Conservation (phyloP, 2,888 invertebrate genomes). For the Lochmaea crataegi region DNA sequence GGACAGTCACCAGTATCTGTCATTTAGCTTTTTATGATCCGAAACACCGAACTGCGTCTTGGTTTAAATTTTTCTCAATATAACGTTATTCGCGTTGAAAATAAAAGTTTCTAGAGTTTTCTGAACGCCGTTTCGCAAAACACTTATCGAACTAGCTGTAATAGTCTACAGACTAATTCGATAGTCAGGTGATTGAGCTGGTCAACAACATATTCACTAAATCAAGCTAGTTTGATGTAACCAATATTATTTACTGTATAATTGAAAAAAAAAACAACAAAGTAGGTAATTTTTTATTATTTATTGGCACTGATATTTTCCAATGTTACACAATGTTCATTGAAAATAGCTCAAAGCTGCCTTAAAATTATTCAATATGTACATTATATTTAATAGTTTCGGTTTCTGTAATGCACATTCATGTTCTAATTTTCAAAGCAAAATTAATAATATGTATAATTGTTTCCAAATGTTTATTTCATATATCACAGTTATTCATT, state of each 20-base stretch:
- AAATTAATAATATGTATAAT: not conserved
- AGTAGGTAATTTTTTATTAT: constrained; percentile 13
- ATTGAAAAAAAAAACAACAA: constrained; percentile 3
- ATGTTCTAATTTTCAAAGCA: not conserved
- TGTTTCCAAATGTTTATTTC: constrained; percentile 1
- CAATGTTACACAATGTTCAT: constrained; percentile 21
- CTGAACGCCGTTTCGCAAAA: too few relatives aligned
- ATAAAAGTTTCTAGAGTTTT: too few relatives aligned
- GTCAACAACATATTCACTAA: too few relatives aligned
- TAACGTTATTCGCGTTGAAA: too few relatives aligned
- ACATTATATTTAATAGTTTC: constrained; percentile 4
- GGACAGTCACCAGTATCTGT: too few relatives aligned
- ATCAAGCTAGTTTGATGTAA: not conserved
- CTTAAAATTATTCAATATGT: constrained; percentile 12
- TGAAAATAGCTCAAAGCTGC: constrained; percentile 20
- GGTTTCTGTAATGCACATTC: not conserved
- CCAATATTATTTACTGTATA: not conserved
- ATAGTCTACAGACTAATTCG: too few relatives aligned
- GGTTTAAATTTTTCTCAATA: too few relatives aligned
- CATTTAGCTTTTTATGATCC: too few relatives aligned
- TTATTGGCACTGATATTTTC: constrained; percentile 23
- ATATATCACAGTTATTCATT: constrained; percentile 12
- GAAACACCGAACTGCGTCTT: too few relatives aligned
- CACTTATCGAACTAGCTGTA: too few relatives aligned
- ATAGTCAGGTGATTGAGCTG: not conserved